Evolutionary conservation across 2,797 vertebrate genomes (phyloP), one percentile per base, ranked within the genome.

Genomic region (Danio aesculapii): DNA sequence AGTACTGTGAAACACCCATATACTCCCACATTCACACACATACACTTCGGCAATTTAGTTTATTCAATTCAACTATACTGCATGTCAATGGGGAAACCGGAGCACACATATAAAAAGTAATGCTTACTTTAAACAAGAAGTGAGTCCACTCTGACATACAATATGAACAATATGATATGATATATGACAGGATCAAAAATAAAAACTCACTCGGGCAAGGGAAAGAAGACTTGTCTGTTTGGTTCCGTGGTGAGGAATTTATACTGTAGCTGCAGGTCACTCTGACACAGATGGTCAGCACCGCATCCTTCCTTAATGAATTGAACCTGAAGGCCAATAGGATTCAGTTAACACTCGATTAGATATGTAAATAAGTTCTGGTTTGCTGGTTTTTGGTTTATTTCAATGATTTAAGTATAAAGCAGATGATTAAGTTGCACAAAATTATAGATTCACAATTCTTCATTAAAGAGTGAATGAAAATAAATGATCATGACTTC

Each of bases 231-330:
- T 61, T 95, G 91, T 46, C 90, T 85, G 5, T 91, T 94, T 53
- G 89, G 87, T 62, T 93, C 88, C 88, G 83, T 93, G 49, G 88
- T 84, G 83, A 95, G 95, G 79, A 96, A 99, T 69, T 88, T 93
- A 89, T 96, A 94, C 14, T 91, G 83, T 64, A 99, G 84, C 77
- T 94, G 84, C 77, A 99, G 89, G 75, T 98, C 98, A 92, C 98
- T 99, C 73, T 93, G 89, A 83, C 97, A 99, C 59, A 94, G 8
- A 0, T 96, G 95, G 90, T 98, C 95, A 0, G 16, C 74, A 82
- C 97, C 97, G 82, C 98, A 99, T 11, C 97, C 97, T 87, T 95
- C 95, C 91, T 99, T 98, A 86, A 95, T 75, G 89, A 99, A 99
- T 79, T 94, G 89, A 77, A 98, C 94, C 97, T 99, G 87, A 50